Base-by-base conservation (phyloP, 2,797 vertebrate genomes). In the Melanotaenia trifasciata region DNA sequence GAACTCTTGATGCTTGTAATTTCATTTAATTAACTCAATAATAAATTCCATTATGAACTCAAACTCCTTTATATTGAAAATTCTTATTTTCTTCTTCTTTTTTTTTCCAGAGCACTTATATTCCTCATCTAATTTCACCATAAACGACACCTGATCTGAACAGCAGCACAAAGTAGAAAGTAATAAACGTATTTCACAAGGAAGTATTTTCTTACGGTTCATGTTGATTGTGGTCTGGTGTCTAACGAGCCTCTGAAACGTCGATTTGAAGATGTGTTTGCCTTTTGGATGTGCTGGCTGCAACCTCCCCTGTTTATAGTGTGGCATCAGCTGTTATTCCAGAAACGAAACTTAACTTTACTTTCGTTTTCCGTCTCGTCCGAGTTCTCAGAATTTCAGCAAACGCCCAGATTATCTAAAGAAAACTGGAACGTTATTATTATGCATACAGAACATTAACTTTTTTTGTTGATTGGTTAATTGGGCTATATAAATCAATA, bases 331-430 rank as follows among this genome's bases (percentile, higher is more conserved):
- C n/a, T 24, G 38, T 0, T 38, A 14, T 0, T 63, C n/a, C 70
- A 74, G 71, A 91, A 91, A 68, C 80, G 85, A 91, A 91, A 91
- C 84, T 71, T 84, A 82, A 51, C 30, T 10, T 36, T 11, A 4
- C 11, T 86, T 87, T 86, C 78, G 0, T n/a, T 88, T 89, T 89
- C 67, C 83, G 0, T 32, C 1, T 35, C 1, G 18, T 20, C 54
- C 4, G 4, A 5, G 22, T 13, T 26, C 12, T 14, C 12, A 3
- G 10, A 7, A 32, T 24, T 50, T 7, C 18, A 0, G 22, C 6
- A 12, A 5, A 5, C 26, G 45, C 3, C 3, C n/a, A 1, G 3
- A 35, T 35, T 35, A 35, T 35, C 9, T 35, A 7, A 9, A 35
- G 8, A 33, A 33, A 6, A 36, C 35, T 36, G 35, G 35, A 36